These are phyloP conservation scores for Psilopsiagon aymara DNA, from an alignment of 2,113 vertebrate species.

Conservation along the genomic window DNA sequence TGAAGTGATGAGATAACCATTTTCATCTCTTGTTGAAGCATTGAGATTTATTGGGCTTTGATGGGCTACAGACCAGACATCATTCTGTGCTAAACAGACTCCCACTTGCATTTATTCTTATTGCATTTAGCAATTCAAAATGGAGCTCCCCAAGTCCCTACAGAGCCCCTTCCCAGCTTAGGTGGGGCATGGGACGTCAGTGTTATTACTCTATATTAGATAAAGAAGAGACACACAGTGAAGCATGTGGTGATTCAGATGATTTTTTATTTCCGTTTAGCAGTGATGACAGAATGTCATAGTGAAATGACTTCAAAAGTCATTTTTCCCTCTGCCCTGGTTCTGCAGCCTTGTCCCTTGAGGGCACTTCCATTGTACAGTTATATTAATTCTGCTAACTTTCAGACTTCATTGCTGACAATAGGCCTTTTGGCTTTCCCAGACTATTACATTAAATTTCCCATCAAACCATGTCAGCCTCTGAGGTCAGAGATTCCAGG, in stretches of 20 bases:
- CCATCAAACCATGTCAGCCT: conserved; percentile 84
- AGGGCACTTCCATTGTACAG: conserved; percentile 81
- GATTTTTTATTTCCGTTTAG: conserved; percentile 85
- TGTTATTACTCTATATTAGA: conserved; percentile 94
- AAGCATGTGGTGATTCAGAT: conserved; percentile 80
- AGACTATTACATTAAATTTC: conserved; percentile 86
- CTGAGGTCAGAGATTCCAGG: conserved; percentile 80
- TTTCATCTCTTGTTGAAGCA: conserved; percentile 90
- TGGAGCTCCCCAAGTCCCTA: conserved; percentile 66
- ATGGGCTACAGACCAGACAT: conserved; percentile 90
- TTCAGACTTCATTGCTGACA: conserved; percentile 88
- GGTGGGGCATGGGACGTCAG: conserved; percentile 77
- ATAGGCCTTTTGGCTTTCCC: conserved; percentile 84
- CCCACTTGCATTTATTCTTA: conserved; percentile 93
- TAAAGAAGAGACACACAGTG: conserved; percentile 86
- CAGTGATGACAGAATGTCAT: conserved; percentile 84
- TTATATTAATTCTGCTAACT: conserved; percentile 86
- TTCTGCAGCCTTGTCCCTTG: conserved; percentile 76
- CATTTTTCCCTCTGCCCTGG: conserved; percentile 78
- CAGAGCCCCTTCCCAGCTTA: conserved; percentile 75
- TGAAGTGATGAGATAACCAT: conserved; percentile 89
- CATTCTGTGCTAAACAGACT: conserved; percentile 90
- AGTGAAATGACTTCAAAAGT: conserved; percentile 82
- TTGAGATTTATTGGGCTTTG: conserved; percentile 95
- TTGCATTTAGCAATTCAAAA: conserved; percentile 85